Percentiles rank a stretch among this genome's conserved stretches.
phyloP scores from a whole-genome alignment of 2,888 invertebrate genomes.

The Coelopa pilipes region DNA sequence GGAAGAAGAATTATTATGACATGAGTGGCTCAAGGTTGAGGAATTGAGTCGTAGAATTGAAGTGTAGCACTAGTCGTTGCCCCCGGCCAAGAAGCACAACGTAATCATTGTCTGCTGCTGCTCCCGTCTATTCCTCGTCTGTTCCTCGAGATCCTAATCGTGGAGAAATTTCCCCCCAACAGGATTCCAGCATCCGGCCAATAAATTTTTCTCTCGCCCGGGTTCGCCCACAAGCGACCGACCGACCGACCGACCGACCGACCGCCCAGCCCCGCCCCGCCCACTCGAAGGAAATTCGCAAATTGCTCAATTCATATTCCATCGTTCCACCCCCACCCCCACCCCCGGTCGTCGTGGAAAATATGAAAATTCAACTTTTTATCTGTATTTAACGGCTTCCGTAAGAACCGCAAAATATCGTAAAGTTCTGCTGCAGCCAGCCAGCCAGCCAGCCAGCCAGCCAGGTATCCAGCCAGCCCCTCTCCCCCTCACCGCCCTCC shows the following conservation, averaged over 20 bases:
- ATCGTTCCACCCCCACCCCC: not conserved
- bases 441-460: conserved; percentile 1
- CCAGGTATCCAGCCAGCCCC: conserved; percentile 3
- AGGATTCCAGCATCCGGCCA: too few relatives aligned
- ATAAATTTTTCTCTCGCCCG: too few relatives aligned
- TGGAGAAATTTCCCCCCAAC: too few relatives aligned
- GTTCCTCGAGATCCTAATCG: too few relatives aligned
- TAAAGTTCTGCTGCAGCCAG: conserved; percentile 25
- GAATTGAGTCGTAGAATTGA: too few relatives aligned
- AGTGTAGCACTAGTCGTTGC: too few relatives aligned
- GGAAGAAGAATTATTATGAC: not conserved
- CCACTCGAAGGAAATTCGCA: not conserved
- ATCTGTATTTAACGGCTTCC: conserved; percentile 33
- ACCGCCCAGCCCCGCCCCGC: too few relatives aligned
- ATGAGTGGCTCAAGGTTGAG: not conserved
- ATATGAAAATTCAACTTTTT: conserved; percentile 27
- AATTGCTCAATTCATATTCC: conserved; percentile 22
- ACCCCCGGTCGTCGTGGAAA: not conserved
- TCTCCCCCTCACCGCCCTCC: not conserved
- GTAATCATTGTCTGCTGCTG: too few relatives aligned
- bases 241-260: too few relatives aligned
- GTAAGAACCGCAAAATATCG: conserved; percentile 32
- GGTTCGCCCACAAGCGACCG: too few relatives aligned
- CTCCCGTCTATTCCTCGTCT: too few relatives aligned
- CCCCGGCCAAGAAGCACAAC: too few relatives aligned